Evolutionary conservation across 2,888 invertebrate genomes (phyloP), one percentile per base, ranked within the genome.

Genomic region (Rhopalosiphum nymphaeae): DNA sequence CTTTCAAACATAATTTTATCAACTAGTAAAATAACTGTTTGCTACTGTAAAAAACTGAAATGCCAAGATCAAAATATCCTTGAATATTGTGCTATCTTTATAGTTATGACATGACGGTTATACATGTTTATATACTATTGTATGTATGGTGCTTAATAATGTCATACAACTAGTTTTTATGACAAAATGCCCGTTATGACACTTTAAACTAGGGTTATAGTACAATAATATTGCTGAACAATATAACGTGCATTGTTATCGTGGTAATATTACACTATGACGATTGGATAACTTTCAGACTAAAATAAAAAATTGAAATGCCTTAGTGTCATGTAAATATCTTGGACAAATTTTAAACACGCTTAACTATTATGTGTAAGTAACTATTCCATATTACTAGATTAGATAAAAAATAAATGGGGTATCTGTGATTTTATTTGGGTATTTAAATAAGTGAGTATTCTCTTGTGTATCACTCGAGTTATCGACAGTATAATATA

Each of bases 171-270:
- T 36, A 78, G 78, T 78, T 78, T 78, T 78, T 78, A 78, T 78
- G 78, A 78, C 78, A 36, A 78, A 78, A 78, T 36, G 78, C 36
- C 78, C 78, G 78, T 78, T 78, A 78, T 78, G 36, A 78, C 78
- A 78, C 78, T 78, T 78, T 78, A 78, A 78, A 78, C 78, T 78
- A 78, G 78, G 78, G 36, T 78, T 78, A 78, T 78, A 21, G 78
- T 78, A 36, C 21, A 78, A 78, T 78, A 78, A 36, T 78, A 78
- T n/a, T 67, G 67, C 67, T 67, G 78, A 78, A 78, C 36, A 78
- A 36, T 67, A n/a, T 21, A 67, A 67, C 21, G n/a, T 78, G 36
- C 26, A 78, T 78, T 78, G 36, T 78, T 78, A 78, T 78, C 78
- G 25, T 78, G 36, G 78, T 36, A 78, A 78, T 78, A 78, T 36